Evolutionary conservation across 2,113 vertebrate genomes (phyloP).

Genomic region (Pelodiscus sinensis): DNA sequence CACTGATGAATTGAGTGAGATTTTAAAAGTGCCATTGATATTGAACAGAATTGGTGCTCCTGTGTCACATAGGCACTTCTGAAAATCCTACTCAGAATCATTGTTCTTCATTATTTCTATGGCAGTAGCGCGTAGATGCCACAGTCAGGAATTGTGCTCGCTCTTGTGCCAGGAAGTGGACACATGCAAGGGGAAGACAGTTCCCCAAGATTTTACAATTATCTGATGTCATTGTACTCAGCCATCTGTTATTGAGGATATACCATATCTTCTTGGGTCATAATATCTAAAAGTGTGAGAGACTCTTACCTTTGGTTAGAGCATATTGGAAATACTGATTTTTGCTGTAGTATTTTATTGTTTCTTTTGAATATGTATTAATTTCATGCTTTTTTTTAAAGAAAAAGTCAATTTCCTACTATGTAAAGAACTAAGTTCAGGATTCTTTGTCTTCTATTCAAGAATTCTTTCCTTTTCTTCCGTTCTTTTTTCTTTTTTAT

Average conservation of each 20-base stretch:
- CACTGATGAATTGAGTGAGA: background rate
- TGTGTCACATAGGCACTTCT: background rate
- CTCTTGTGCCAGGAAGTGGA: background rate
- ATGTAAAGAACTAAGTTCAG: background rate
- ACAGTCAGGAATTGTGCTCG: background rate
- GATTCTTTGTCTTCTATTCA: slow-evolving; percentile 26
- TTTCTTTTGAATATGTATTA: background rate
- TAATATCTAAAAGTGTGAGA: background rate
- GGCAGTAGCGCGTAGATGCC: background rate
- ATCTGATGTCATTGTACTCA: background rate
- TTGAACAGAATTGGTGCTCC: background rate
- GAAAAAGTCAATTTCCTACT: background rate
- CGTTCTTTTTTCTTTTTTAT: background rate
- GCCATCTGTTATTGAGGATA: background rate
- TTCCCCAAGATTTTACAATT: background rate
- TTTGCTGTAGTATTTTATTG: background rate
- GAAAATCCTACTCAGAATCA: background rate
- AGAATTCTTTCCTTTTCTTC: slow-evolving; percentile 5
- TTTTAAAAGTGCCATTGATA: background rate
- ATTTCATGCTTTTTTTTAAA: background rate
- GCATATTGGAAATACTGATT: background rate
- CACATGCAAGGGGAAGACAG: background rate
- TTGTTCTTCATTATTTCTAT: background rate
- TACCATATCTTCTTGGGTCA: background rate
- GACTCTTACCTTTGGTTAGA: background rate